Evolutionary conservation across 2,113 vertebrate species (phyloP), one percentile per base, ranked within the genome.

Genomic region (Pterocles gutturalis): DNA sequence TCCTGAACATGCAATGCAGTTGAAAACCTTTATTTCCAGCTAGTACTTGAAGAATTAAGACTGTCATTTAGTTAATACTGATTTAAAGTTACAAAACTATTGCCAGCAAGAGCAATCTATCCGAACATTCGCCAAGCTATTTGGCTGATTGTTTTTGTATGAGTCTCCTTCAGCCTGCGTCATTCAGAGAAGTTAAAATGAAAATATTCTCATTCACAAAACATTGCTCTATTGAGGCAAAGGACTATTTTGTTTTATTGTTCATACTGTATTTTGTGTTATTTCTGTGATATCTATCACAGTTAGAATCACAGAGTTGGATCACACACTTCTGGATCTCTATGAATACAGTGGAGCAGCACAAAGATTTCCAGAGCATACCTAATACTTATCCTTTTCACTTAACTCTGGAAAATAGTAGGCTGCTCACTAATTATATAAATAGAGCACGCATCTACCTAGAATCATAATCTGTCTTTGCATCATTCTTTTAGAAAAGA

Each of bases 11-110:
- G 34, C 29, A 88, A 38, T 31, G 55, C 29, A 70, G 45, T 60
- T 78, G 62, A 65, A 94, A 91, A 38, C 29, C 64, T 94, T 97
- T 93, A 78, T 96, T 96, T 96, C 58, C 70, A 93, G 73, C 83
- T 78, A 90, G 48, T 53, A 85, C 48, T 88, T 79, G 62, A 97
- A 88, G 69, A 97, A 96, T 81, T 91, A 91, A 94, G 75, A 96
- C 33, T 93, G 83, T 57, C 92, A 87, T 91, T 91, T 82, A 76
- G 57, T 93, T 97, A 92, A 88, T 94, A 85, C 58, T 89, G 66
- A 82, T 88, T 96, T 95, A 91, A 97, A 97, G 65, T 93, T 93
- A 92, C 86, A 97, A 96, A 94, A 91, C 62, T 64, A 84, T 54
- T 77, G 34, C 79, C 49, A 28, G 51, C 65, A 89, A 96, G 61